phyloP scores from a whole-genome alignment of 92 coral and sea anemone genomes.

The Scolanthus callimorphus region DNA sequence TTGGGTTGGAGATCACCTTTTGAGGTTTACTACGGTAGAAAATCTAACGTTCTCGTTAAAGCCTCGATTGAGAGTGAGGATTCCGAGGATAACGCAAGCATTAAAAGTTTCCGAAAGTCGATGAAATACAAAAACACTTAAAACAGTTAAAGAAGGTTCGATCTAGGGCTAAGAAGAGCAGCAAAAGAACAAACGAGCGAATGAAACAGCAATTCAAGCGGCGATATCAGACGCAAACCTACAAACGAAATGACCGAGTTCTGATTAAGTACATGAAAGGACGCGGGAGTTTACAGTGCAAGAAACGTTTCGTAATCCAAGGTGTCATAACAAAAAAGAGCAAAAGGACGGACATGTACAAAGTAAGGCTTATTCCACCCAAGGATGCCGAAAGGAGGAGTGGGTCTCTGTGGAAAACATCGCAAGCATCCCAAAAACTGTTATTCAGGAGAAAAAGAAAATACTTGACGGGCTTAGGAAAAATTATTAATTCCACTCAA shows the following conservation, averaged over 20 bases:
- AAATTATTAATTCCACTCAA: background rate
- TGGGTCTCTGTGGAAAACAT: background rate
- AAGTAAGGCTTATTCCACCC: background rate
- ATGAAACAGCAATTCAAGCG: too few relatives aligned
- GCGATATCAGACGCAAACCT: too few relatives aligned
- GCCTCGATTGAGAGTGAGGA: background rate
- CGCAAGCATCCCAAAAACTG: background rate
- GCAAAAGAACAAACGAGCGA: too few relatives aligned
- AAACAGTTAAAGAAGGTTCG: too few relatives aligned
- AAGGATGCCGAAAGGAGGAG: background rate
- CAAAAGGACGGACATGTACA: background rate
- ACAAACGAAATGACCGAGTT: too few relatives aligned
- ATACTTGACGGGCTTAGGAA: too few relatives aligned
- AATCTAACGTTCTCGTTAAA: background rate
- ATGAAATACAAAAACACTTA: too few relatives aligned
- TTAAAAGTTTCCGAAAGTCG: background rate
- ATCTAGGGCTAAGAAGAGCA: too few relatives aligned
- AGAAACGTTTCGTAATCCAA: background rate
- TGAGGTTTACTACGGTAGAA: conserved; percentile 14
- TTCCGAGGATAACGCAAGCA: background rate
- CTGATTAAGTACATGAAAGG: too few relatives aligned
- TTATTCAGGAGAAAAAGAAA: too few relatives aligned
- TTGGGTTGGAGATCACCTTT: conserved; percentile 29
- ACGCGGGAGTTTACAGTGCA: too few relatives aligned
- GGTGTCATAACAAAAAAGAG: background rate